Conservation (phyloP, 2,797 vertebrate species). For the Monodelphis domestica region DNA sequence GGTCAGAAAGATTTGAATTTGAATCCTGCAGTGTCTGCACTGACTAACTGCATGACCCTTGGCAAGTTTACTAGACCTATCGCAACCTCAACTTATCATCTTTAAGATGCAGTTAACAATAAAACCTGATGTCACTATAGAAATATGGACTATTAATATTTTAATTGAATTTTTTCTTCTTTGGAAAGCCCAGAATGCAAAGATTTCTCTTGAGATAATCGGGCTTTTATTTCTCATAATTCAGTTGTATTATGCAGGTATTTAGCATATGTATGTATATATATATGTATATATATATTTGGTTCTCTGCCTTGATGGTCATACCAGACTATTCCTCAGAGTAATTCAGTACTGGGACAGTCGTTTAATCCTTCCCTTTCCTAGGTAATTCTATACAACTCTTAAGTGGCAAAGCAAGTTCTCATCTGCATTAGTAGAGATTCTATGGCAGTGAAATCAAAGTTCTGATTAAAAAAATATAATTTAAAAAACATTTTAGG, state of each 20-base stretch:
- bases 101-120: not conserved
- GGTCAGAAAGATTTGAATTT: not conserved
- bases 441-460: not conserved
- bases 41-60: not conserved
- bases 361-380: not conserved
- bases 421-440: not conserved
- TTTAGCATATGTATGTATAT: not conserved
- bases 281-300: not conserved
- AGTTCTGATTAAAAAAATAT: not conserved
- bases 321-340: not conserved
- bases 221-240: not conserved
- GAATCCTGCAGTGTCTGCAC: not conserved
- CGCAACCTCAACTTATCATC: not conserved
- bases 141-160: not conserved
- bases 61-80: not conserved
- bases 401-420: not conserved
- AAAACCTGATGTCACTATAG: not conserved
- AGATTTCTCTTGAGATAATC: not conserved
- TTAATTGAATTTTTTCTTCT: slow-evolving; percentile 13
- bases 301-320: not conserved
- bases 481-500: too few relatives aligned
- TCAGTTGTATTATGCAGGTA: not conserved
- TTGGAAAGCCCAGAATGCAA: not conserved
- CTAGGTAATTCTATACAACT: not conserved
- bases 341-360: not conserved